Evolutionary conservation across 2,888 invertebrate species (phyloP).

Genomic region (Alentia gelatinosa): DNA sequence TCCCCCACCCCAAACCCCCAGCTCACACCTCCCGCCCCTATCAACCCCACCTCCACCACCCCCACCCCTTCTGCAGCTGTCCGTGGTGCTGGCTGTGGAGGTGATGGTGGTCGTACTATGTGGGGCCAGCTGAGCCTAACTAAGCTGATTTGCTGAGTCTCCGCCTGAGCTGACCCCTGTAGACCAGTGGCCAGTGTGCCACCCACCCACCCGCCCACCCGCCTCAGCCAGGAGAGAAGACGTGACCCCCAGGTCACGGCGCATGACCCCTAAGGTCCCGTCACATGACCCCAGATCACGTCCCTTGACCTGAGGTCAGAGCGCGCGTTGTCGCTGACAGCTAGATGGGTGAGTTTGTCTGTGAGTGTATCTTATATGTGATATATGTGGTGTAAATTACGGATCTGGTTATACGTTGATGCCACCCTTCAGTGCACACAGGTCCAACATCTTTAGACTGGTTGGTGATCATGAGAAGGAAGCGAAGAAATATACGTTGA

Average conservation of each 20-base stretch:
- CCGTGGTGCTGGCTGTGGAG: too few species aligned
- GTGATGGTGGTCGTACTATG: neutral
- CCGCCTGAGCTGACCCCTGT: neutral
- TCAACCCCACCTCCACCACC: neutral
- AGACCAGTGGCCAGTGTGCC: neutral
- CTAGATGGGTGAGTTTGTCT: too few species aligned
- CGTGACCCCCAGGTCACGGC: neutral
- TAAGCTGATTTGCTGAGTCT: neutral
- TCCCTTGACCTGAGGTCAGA: neutral
- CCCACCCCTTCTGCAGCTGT: too few species aligned
- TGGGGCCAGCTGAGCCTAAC: neutral
- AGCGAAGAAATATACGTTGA: too few species aligned
- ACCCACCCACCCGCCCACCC: neutral
- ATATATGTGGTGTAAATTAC: too few species aligned
- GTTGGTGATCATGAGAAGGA: too few species aligned
- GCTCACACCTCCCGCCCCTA: neutral
- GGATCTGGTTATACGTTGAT: too few species aligned
- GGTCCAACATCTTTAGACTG: too few species aligned
- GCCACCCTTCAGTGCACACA: too few species aligned
- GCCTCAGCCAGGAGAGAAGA: neutral
- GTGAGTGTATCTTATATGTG: neutral
- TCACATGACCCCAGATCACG: neutral
- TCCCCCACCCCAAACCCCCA: neutral
- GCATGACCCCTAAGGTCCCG: neutral
- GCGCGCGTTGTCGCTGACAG: neutral